Evolutionary conservation across 2,888 invertebrate genomes (phyloP).

Genomic region (Plusia festucae): DNA sequence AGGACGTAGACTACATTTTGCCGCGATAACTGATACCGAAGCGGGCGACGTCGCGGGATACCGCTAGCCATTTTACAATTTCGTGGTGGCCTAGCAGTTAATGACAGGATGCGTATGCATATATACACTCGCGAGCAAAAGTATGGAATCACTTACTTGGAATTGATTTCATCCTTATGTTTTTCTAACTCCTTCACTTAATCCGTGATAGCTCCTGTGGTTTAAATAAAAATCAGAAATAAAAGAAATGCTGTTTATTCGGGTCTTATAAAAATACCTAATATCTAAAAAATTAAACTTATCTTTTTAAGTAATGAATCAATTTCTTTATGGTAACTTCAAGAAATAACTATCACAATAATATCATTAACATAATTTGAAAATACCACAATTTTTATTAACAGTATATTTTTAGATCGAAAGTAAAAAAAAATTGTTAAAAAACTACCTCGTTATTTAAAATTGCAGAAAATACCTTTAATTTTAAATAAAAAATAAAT

Average conservation of each 20-base stretch:
- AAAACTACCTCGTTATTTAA: neutral
- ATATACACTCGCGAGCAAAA: too few relatives aligned
- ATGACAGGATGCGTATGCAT: too few relatives aligned
- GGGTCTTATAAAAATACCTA: slow-evolving; percentile 35
- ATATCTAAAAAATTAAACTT: slow-evolving; percentile 11
- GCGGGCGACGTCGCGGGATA: too few relatives aligned
- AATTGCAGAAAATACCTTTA: neutral
- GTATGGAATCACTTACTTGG: too few relatives aligned
- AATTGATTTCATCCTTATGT: too few relatives aligned
- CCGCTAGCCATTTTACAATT: too few relatives aligned
- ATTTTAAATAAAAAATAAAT: neutral
- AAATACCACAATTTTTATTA: neutral
- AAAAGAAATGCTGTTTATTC: slow-evolving; percentile 49
- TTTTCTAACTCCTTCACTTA: too few relatives aligned
- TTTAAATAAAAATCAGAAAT: slow-evolving; percentile 13
- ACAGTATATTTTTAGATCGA: neutral
- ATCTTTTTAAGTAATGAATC: slow-evolving; percentile 20
- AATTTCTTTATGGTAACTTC: slow-evolving; percentile 53
- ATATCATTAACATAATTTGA: slow-evolving; percentile 17
- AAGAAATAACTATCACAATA: slow-evolving; percentile 39
- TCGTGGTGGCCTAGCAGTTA: too few relatives aligned
- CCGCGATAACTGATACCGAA: too few relatives aligned
- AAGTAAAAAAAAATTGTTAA: neutral
- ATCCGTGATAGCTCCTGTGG: too few relatives aligned
- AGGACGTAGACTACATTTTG: too few relatives aligned